Base-by-base conservation (phyloP, 2,888 invertebrate genomes). In the Folsomia manolachei region DNA sequence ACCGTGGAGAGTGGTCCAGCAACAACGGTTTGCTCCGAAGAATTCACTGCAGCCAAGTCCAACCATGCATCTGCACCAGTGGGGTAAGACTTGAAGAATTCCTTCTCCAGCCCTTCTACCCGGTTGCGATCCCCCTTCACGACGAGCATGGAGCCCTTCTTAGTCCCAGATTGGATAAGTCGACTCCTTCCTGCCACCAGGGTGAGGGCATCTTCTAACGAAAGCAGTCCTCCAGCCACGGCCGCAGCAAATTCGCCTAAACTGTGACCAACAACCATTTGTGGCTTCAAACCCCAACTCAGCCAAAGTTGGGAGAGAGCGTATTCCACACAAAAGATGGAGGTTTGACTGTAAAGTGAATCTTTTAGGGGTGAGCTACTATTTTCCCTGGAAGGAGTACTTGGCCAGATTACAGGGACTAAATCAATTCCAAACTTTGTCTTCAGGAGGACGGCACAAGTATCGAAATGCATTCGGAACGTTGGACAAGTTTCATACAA, bases 271-370 rank as follows among this genome's bases (percentile, higher is more conserved):
- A 78, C 7, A 1, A 76, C 78, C 11, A 51, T 70, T 26, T 78
- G 74, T 0, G 78, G 75, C 11, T 63, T 70, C 51, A 77, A 61
- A 9, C 77, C 77, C 67, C 70, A 74, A 4, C 65, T 63, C 21
- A 69, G 64, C 77, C 77, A 77, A 0, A 73, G 18, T 63, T 72
- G 71, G 9, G 75, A 25, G 1, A 78, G 67, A 23, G 63, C 61
- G 56, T 72, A 76, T 39, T 78, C 74, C n/a, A 78, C 73, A 53
- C 74, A 74, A 52, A 78, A 78, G 19, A 78, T 78, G 9, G 75
- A 62, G 1, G 78, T 76, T 61, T 78, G 78, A 65, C 76, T 75
- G 70, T 74, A 75, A 26, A 75, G 27, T 1, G 77, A 75, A 21
- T 69, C 39, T 14, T 61, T 71, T 1, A 75, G 21, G 19, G 66